Evolutionary conservation across 2,888 invertebrate genomes (phyloP), one percentile per base, ranked within the genome.

Genomic region (Helobdella robusta): DNA sequence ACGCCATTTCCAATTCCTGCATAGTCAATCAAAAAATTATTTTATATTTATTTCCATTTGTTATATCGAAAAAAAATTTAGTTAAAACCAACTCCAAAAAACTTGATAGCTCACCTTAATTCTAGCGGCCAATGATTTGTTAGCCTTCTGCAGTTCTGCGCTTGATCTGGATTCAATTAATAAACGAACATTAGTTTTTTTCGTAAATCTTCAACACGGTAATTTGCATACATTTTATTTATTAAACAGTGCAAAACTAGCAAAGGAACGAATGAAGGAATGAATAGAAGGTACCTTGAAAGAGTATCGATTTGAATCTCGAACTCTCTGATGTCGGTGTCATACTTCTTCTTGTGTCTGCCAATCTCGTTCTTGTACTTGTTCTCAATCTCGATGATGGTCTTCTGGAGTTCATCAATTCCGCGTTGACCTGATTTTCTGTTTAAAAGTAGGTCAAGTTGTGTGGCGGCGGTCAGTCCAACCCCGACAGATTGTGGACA

Each of bases 41-140:
- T 28, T n/a, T 5, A 4, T 30, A 8, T 56, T 56, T 40, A 11
- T n/a, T 15, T 15, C 44, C 44, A 40, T 40, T 40, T n/a, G 44
- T 40, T 40, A 11, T 15, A 40, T 15, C n/a, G n/a, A n/a, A 40
- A n/a, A 40, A 15, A 40, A 40, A n/a, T 44, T 44, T 44, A 44
- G 18, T 44, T 44, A 44, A 11, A 18, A 11, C 11, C 44, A 44
- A 44, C 44, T 44, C 44, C 11, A 15, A 18, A 18, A 15, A 15
- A 11, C 18, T 15, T 18, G 44, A 11, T 11, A 11, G 18, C 15
- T 18, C 11, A 85, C 86, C 78, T 86, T 86, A 80, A 89, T 85
- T 82, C 91, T 90, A 80, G 91, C 85, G 73, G 92, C 91, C 81
- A 95, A 93, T 83, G 88, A 91, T 85, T 95, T 92, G 86, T 97